Percentiles rank a stretch among this genome's conserved stretches.
These are phyloP conservation scores for Sphenodon punctatus DNA, from an alignment of 2,797 vertebrate species.

Conservation along the genomic window DNA sequence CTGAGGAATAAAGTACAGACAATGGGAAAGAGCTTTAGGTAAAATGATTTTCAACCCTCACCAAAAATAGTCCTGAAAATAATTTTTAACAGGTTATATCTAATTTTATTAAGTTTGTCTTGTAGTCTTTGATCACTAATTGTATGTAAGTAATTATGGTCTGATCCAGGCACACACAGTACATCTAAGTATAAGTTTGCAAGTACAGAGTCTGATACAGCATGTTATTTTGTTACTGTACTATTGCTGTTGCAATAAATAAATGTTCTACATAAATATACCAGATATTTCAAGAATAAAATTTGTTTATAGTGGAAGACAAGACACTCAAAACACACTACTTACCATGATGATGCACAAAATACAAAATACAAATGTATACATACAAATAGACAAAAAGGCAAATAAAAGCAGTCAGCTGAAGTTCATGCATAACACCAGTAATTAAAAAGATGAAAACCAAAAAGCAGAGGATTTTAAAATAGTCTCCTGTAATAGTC, in stretches of 20 bases:
- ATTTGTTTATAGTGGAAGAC: constrained; percentile 48
- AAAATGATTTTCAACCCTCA: constrained; percentile 69
- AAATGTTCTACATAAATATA: constrained; percentile 47
- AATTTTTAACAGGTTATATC: constrained; percentile 39
- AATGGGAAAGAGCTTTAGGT: constrained; percentile 69
- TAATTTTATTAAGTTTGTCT: constrained; percentile 55
- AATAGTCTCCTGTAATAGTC: background rate
- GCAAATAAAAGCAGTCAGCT: constrained; percentile 39
- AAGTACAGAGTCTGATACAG: background rate
- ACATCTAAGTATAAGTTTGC: constrained; percentile 19
- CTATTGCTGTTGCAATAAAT: constrained; percentile 47
- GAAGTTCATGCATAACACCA: constrained; percentile 56
- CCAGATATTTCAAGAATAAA: constrained; percentile 33
- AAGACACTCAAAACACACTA: constrained; percentile 2
- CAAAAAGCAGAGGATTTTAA: constrained; percentile 29
- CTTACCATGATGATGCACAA: constrained; percentile 33
- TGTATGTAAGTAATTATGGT: constrained; percentile 35
- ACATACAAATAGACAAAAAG: constrained; percentile 49
- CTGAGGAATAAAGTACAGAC: constrained; percentile 65
- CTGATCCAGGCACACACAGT: constrained; percentile 12
- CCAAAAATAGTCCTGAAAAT: constrained; percentile 62
- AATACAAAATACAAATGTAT: constrained; percentile 53
- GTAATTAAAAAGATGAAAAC: constrained; percentile 54
- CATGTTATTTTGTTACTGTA: background rate
- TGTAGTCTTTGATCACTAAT: constrained; percentile 30